phyloP scores from a whole-genome alignment of 2,113 vertebrate species.

The Pygoscelis antarcticus region DNA sequence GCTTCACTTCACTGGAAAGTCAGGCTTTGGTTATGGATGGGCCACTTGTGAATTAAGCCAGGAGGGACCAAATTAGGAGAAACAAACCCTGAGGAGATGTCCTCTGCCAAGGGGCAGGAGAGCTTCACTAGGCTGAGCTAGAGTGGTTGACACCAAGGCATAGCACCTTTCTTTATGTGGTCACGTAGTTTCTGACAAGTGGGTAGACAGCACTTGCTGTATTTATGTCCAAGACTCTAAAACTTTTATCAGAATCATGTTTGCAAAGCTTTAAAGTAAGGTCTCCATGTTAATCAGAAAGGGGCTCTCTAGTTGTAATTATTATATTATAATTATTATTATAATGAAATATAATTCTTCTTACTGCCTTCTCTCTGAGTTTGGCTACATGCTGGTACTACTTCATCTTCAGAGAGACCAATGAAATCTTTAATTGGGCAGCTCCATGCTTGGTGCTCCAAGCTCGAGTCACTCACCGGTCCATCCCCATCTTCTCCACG shows the following conservation, averaged over 20 bases:
- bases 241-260: neutral
- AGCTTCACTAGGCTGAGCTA: neutral
- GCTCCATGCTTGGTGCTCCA: neutral
- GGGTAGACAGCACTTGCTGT: neutral
- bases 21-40: neutral
- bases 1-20: neutral
- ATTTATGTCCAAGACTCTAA: neutral
- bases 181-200: neutral
- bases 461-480: fast-evolving
- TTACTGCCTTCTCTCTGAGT: neutral
- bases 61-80: neutral
- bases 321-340: neutral
- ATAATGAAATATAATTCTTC: neutral
- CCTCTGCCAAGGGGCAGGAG: neutral
- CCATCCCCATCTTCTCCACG: neutral
- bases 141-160: neutral
- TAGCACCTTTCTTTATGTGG: neutral
- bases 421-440: neutral
- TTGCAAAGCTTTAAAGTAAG: neutral
- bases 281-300: neutral
- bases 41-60: neutral
- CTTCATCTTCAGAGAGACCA: neutral
- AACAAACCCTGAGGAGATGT: neutral
- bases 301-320: neutral
- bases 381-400: neutral